Evolutionary conservation across 2,797 vertebrate genomes (phyloP).

Genomic region (Lutra lutra): DNA sequence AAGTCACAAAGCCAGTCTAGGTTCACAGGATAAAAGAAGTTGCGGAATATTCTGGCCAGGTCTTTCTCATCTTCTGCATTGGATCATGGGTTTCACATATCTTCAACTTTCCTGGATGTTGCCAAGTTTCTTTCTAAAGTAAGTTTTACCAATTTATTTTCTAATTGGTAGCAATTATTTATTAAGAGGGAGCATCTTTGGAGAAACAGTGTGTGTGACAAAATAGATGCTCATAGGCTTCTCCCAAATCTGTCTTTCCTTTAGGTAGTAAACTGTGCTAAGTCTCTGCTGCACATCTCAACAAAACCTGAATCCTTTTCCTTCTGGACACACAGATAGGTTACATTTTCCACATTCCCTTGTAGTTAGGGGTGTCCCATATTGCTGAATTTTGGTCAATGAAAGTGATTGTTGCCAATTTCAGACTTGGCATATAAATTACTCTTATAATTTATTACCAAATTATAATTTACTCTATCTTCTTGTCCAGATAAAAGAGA

Average conservation of each 20-base stretch:
- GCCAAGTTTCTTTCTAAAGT: background rate
- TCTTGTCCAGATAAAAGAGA: background rate
- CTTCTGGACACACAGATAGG: background rate
- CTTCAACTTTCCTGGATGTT: background rate
- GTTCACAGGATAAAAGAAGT: background rate
- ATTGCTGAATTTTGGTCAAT: background rate
- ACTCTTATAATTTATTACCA: background rate
- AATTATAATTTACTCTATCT: background rate
- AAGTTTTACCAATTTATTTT: conserved; percentile 26
- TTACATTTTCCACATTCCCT: background rate
- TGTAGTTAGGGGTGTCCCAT: background rate
- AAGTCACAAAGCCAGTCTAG: background rate
- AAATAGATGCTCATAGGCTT: background rate
- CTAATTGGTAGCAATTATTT: background rate
- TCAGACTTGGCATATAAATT: background rate
- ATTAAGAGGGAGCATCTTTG: background rate
- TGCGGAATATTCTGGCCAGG: background rate
- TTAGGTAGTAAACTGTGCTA: background rate
- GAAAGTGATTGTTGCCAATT: conserved; percentile 34
- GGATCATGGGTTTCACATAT: background rate
- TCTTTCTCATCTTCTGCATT: background rate
- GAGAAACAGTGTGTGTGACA: background rate
- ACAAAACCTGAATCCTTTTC: background rate
- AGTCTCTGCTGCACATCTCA: background rate
- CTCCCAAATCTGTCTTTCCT: background rate